Conservation (phyloP, 2,113 vertebrate species). For the Crypturellus undulatus region DNA sequence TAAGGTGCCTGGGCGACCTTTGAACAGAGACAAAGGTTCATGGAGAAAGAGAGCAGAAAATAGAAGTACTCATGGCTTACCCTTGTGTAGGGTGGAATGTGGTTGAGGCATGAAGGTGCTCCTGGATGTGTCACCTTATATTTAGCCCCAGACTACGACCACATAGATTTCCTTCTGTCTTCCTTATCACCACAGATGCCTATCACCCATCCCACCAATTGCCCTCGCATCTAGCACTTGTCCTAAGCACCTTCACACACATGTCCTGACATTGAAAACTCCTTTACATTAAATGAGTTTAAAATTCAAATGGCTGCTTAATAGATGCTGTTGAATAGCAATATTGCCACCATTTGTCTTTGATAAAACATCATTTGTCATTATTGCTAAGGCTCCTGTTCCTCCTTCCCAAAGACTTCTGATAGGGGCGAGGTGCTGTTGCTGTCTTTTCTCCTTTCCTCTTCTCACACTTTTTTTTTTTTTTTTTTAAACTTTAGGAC, state of each 20-base stretch:
- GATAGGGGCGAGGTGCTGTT: slow-evolving; percentile 24
- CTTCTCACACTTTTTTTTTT: not conserved
- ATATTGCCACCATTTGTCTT: slow-evolving; percentile 59
- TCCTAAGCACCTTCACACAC: slow-evolving; percentile 15
- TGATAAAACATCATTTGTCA: slow-evolving; percentile 42
- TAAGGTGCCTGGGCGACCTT: not conserved
- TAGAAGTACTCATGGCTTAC: not conserved
- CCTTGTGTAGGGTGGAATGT: not conserved
- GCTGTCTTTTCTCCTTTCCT: not conserved
- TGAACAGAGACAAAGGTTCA: not conserved
- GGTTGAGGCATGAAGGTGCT: not conserved
- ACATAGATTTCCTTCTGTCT: not conserved
- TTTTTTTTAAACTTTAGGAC: not conserved
- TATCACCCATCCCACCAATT: not conserved
- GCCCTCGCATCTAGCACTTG: not conserved
- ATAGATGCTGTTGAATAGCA: slow-evolving; percentile 45
- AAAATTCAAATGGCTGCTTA: slow-evolving; percentile 68
- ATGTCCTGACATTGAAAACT: slow-evolving; percentile 40
- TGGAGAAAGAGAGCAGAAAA: not conserved
- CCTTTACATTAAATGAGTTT: slow-evolving; percentile 53
- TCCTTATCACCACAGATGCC: not conserved
- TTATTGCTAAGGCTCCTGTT: slow-evolving; percentile 15
- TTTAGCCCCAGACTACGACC: not conserved
- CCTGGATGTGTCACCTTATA: not conserved
- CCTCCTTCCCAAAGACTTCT: slow-evolving; percentile 31